Conservation (phyloP, 2,888 invertebrate species). For the Rapana venosa region DNA sequence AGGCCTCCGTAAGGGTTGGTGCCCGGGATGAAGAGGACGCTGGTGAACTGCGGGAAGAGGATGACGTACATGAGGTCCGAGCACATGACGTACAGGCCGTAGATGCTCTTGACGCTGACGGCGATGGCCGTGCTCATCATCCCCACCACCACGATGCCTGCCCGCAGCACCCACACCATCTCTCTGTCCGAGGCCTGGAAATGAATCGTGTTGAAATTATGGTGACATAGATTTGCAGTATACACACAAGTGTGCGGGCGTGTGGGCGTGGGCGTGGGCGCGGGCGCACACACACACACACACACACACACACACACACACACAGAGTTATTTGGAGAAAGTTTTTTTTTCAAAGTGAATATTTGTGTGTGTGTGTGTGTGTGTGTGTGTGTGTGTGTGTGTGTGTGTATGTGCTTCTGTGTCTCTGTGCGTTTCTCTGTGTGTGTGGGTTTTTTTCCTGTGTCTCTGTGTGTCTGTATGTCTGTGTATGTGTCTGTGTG, state of each 20-base stretch:
- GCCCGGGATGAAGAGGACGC: slow-evolving; percentile 56
- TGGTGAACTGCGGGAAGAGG: slow-evolving; percentile 62
- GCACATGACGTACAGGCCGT: slow-evolving; percentile 61
- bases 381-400: too few relatives aligned
- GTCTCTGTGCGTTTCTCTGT: not conserved
- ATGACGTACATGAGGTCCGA: slow-evolving; percentile 64
- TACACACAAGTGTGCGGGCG: not conserved
- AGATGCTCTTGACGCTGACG: slow-evolving; percentile 54
- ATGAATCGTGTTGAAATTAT: not conserved
- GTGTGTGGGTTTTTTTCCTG: not conserved
- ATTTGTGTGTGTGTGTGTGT: too few relatives aligned
- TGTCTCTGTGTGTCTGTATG: not conserved
- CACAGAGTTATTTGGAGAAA: not conserved
- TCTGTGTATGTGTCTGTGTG: too few relatives aligned
- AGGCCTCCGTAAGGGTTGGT: slow-evolving; percentile 49
- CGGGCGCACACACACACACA: slow-evolving; percentile 4
- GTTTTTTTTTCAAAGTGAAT: too few relatives aligned
- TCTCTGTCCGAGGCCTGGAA: slow-evolving; percentile 60
- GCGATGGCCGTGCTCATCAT: slow-evolving; percentile 55
- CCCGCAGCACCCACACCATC: slow-evolving; percentile 58
- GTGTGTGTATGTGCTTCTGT: not conserved
- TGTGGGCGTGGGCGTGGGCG: too few relatives aligned
- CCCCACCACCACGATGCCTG: slow-evolving; percentile 55
- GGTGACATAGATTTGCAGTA: not conserved
- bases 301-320: slow-evolving; percentile 23